Evolutionary conservation across 2,797 vertebrate species (phyloP).

Genomic region (Coilia nasus): DNA sequence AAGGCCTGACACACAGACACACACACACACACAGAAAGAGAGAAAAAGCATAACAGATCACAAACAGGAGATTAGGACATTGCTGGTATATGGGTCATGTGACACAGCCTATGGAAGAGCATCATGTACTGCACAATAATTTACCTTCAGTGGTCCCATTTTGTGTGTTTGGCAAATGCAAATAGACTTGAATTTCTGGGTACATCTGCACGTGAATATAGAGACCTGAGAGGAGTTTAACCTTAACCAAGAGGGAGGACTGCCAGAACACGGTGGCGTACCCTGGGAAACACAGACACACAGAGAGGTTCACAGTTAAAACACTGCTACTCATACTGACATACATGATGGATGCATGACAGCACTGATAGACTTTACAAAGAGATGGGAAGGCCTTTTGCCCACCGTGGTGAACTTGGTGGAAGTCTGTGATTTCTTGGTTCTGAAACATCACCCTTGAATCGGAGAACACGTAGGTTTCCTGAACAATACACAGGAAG

Average conservation of each 20-base stretch:
- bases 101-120: no score
- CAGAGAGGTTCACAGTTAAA: neutral
- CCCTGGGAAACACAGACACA: slow-evolving; percentile 55
- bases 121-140: neutral
- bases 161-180: slow-evolving; percentile 56
- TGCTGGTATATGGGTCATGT: no score
- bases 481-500: slow-evolving; percentile 50
- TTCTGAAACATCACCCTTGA: slow-evolving; percentile 54
- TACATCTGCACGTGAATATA: slow-evolving; percentile 70
- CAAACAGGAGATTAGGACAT: no score
- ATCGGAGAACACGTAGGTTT: slow-evolving; percentile 61
- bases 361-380: neutral
- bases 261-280: slow-evolving; percentile 69
- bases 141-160: slow-evolving; percentile 61
- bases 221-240: slow-evolving; percentile 66
- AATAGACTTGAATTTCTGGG: slow-evolving; percentile 71
- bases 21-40: no score
- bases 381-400: neutral
- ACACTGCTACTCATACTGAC: no score
- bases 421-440: slow-evolving; percentile 60
- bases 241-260: slow-evolving; percentile 73
- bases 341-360: no score
- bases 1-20: slow-evolving; percentile 67
- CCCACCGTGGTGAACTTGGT: slow-evolving; percentile 63
- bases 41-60: no score